These are phyloP conservation scores for Phytoseiulus persimilis DNA, from an alignment of 2,888 invertebrate genomes.

Conservation along the genomic window DNA sequence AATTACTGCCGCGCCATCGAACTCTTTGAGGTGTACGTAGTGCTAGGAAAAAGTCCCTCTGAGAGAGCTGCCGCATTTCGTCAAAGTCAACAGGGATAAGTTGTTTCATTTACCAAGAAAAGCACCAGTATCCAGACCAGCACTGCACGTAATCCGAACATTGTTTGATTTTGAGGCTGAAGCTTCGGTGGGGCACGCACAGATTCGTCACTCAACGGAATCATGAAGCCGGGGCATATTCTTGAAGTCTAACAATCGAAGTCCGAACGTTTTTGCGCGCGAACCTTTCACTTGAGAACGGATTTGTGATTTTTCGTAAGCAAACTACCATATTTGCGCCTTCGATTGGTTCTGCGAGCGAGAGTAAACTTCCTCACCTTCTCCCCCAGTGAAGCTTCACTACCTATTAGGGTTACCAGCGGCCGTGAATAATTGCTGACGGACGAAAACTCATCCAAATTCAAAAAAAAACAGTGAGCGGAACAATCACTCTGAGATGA, in stretches of 20 bases:
- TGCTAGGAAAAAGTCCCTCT: too few relatives aligned
- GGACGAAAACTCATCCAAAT: not conserved
- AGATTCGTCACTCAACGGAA: not conserved
- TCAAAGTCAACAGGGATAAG: too few relatives aligned
- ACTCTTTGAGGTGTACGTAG: too few relatives aligned
- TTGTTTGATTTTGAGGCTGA: not conserved
- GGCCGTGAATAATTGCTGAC: not conserved
- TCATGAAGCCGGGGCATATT: not conserved
- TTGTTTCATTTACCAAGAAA: not conserved
- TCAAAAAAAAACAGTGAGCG: not conserved
- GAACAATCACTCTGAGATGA: not conserved
- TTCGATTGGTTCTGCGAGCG: not conserved
- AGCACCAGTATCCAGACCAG: not conserved
- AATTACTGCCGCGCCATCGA: too few relatives aligned
- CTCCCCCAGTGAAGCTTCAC: not conserved
- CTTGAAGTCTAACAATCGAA: not conserved
- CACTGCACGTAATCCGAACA: not conserved
- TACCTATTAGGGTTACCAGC: constrained; percentile 5
- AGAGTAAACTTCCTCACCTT: not conserved
- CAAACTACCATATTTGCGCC: not conserved
- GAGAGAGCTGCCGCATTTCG: too few relatives aligned
- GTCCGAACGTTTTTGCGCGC: not conserved
- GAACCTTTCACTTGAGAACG: not conserved
- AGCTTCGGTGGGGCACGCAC: not conserved
- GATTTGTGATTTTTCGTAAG: not conserved